Evolutionary conservation across 2,888 invertebrate species (phyloP).

Genomic region (Epiblema foenella): DNA sequence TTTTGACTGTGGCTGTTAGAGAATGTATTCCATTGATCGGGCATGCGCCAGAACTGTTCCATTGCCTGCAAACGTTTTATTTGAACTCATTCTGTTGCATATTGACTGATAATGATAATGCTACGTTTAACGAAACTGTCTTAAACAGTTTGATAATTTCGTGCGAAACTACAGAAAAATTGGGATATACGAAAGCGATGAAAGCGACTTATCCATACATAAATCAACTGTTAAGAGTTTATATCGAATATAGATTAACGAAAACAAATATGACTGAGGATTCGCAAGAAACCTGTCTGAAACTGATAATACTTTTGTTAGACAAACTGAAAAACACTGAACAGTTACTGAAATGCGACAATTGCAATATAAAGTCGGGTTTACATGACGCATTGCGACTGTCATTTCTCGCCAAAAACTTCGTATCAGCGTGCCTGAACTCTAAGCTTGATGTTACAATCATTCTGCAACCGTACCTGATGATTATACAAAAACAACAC

Average conservation of each 20-base stretch:
- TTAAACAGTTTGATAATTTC: conserved; percentile 60
- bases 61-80: conserved; percentile 69
- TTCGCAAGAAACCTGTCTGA: conserved; percentile 59
- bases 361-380: conserved; percentile 63
- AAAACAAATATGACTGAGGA: conserved; percentile 50
- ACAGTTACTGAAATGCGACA: conserved; percentile 71
- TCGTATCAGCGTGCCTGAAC: conserved; percentile 55
- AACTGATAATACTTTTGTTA: conserved; percentile 61
- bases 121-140: conserved; percentile 54
- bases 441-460: conserved; percentile 53
- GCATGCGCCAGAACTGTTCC: conserved; percentile 60
- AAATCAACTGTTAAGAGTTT: conserved; percentile 66
- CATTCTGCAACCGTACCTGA: conserved; percentile 52
- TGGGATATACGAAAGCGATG: conserved; percentile 60
- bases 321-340: conserved; percentile 55
- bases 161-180: conserved; percentile 61
- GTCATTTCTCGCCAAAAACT: conserved; percentile 63
- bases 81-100: conserved; percentile 64
- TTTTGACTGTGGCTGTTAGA: conserved; percentile 54
- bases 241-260: conserved; percentile 59
- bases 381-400: conserved; percentile 70
- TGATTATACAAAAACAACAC: conserved; percentile 61
- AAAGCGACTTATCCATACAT: conserved; percentile 65
- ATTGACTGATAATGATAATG: conserved; percentile 54
- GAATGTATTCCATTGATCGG: conserved; percentile 58